Evolutionary conservation across 2,113 vertebrate genomes (phyloP), one percentile per base, ranked within the genome.

Genomic region (Lanius ludovicianus): DNA sequence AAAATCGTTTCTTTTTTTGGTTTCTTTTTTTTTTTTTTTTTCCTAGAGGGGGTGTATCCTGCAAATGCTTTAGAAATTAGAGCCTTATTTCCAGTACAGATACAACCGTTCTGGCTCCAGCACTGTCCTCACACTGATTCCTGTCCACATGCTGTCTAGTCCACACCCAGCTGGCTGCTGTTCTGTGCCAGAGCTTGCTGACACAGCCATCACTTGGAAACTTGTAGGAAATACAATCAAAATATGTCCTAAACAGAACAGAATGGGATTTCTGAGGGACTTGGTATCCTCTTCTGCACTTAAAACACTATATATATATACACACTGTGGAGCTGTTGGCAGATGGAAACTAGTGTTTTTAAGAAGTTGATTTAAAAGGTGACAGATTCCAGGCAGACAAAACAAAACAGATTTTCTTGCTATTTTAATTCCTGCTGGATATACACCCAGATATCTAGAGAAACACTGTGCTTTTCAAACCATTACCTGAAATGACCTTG

Each of bases 41-140:
- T 10, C 15, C 12, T 82, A 60, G 23, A 50, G 31, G 56, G n/a
- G 55, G 15, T 81, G 83, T 90, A 68, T 90, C 18, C 33, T 93
- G 78, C 52, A 94, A 62, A 93, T 93, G 75, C 50, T 83, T 93
- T 79, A 77, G 75, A 83, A 85, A 93, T 95, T 55, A 82, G 13
- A 87, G 63, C 59, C 87, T 83, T 76, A 83, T 86, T 91, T 96
- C 90, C 63, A 95, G 70, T 47, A 77, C 67, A 83, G 79, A 74
- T 76, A 80, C 59, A 94, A 88, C 78, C 0, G 0, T 90, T 90
- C 63, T 84, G 67, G 59, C 67, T 84, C 5, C 33, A 67, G 16
- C 63, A 60, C 64, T 86, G 60, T 97, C 82, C 75, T 85, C 67
- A 94, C 76, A 67, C 85, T 91, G 71, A 81, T 35, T 95, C 24